phyloP scores from a whole-genome alignment of 1,140 invertebrate genomes.

The Saxidomus purpurata region DNA sequence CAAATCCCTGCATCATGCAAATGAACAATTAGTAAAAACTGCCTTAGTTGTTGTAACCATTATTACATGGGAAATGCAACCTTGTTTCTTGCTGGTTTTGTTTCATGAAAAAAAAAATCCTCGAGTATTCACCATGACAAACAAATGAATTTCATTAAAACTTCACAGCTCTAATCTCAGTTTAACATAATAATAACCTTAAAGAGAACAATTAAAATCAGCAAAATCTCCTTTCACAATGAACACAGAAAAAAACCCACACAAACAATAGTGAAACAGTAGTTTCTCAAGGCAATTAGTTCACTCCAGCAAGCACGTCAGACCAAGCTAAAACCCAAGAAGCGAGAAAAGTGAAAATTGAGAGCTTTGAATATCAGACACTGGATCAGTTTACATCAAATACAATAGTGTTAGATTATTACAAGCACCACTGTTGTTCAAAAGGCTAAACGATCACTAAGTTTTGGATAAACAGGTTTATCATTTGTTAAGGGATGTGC shows the following conservation, averaged over 20 bases:
- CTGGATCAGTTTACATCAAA: background rate
- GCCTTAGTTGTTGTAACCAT: background rate
- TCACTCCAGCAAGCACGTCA: background rate
- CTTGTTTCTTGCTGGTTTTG: background rate
- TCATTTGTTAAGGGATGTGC: too few relatives aligned
- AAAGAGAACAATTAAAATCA: slow-evolving; percentile 12
- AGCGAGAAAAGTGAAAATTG: background rate
- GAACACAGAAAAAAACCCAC: background rate
- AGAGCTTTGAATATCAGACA: slow-evolving; percentile 9
- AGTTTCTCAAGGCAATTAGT: slow-evolving; percentile 33
- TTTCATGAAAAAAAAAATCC: background rate
- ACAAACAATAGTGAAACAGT: background rate
- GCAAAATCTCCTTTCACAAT: background rate
- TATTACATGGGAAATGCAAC: background rate
- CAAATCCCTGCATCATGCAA: background rate
- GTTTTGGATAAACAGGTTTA: too few relatives aligned
- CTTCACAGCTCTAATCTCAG: background rate
- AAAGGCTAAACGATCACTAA: too few relatives aligned
- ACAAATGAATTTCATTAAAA: background rate
- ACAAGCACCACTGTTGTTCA: too few relatives aligned
- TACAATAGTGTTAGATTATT: slow-evolving; percentile 18
- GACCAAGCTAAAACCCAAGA: background rate
- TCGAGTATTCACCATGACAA: background rate
- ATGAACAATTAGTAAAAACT: too few relatives aligned
- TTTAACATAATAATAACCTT: background rate